phyloP scores from a whole-genome alignment of 1,140 invertebrate species.

The Ooceraea biroi region DNA sequence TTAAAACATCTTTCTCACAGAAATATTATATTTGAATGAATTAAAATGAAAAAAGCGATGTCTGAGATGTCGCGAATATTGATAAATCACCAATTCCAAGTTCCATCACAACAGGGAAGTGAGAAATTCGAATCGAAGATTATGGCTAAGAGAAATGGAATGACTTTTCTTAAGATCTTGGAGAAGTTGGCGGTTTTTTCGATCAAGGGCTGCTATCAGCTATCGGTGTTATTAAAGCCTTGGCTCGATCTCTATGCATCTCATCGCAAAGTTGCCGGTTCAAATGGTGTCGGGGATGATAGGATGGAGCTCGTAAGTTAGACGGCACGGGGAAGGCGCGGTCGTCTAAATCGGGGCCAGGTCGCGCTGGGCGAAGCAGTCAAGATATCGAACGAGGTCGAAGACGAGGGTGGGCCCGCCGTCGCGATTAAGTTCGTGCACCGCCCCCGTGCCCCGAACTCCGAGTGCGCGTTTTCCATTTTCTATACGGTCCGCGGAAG shows the following conservation, averaged over 20 bases:
- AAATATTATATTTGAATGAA: too few relatives aligned
- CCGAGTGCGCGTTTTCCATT: slow-evolving; percentile 22
- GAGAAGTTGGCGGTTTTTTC: slow-evolving; percentile 25
- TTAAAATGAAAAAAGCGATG: background rate
- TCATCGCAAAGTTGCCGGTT: slow-evolving; percentile 51
- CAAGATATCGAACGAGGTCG: slow-evolving; percentile 56
- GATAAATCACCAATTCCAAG: slow-evolving; percentile 16
- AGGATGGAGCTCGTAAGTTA: slow-evolving; percentile 51
- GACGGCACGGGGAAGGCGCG: slow-evolving; percentile 15
- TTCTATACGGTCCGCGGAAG: slow-evolving; percentile 39
- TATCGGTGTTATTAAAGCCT: slow-evolving; percentile 56
- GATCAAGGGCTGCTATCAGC: slow-evolving; percentile 46
- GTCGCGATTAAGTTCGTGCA: slow-evolving; percentile 42
- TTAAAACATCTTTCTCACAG: too few relatives aligned
- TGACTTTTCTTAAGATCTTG: slow-evolving; percentile 14
- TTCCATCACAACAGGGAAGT: background rate
- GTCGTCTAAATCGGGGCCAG: slow-evolving; percentile 54
- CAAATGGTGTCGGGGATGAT: slow-evolving; percentile 56
- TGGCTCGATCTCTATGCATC: slow-evolving; percentile 50
- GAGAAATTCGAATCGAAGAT: background rate
- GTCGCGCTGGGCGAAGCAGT: slow-evolving; percentile 38
- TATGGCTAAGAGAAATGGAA: slow-evolving; percentile 3
- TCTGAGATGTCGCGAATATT: background rate
- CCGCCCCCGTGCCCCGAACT: background rate
- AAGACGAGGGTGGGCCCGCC: slow-evolving; percentile 44